Percentiles rank a stretch among this genome's conserved stretches.
Evolutionary conservation across 2,797 vertebrate species (phyloP).

Genomic region (Alectoris magna): DNA sequence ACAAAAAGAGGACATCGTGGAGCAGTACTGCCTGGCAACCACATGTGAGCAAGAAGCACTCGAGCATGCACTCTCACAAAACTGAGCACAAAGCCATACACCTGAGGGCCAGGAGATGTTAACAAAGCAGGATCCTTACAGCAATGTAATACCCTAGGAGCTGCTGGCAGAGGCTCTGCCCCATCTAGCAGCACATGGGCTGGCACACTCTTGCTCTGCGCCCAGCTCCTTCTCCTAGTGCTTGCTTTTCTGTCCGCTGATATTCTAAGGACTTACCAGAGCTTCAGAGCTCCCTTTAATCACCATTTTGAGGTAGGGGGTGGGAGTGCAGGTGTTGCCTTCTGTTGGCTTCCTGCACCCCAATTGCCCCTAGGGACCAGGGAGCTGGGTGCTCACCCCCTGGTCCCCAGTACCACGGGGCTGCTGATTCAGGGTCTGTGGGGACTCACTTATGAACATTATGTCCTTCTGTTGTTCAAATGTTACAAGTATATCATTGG

Average conservation of each 20-base stretch:
- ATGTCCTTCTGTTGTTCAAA: not conserved
- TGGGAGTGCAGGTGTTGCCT: not conserved
- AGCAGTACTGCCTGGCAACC: not conserved
- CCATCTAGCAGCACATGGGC: not conserved
- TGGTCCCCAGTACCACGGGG: not conserved
- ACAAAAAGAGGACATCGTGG: not conserved
- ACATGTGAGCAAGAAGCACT: not conserved
- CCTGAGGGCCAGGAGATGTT: not conserved
- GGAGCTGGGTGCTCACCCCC: accelerated
- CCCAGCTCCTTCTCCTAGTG: not conserved
- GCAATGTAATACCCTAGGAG: not conserved
- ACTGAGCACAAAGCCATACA: not conserved
- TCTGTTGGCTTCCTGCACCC: not conserved
- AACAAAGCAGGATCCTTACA: not conserved
- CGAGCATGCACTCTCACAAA: not conserved
- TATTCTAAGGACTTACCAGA: not conserved
- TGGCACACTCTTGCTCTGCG: not conserved
- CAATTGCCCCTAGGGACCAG: accelerated
- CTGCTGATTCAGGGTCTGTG: not conserved
- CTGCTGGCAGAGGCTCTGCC: not conserved
- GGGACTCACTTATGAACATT: not conserved
- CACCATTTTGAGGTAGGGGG: not conserved
- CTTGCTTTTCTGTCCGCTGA: not conserved
- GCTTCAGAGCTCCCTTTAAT: not conserved
- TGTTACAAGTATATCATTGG: conserved; percentile 19